phyloP scores from a whole-genome alignment of 2,797 vertebrate genomes.

The Allobates femoralis region DNA sequence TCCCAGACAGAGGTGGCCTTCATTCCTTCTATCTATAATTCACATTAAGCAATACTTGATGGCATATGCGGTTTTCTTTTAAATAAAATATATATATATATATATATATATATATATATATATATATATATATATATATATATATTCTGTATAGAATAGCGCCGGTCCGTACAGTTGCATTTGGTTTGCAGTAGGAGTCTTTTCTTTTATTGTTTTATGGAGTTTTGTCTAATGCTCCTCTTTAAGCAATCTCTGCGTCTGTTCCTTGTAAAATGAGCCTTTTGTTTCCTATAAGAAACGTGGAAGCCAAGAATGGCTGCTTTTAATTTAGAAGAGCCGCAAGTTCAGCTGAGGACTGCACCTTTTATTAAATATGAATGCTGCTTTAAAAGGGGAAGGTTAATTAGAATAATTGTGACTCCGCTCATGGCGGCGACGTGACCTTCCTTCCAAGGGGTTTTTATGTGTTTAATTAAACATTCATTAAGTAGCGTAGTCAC shows the following conservation, averaged over 20 bases:
- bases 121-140: too few relatives aligned
- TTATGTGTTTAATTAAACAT: conserved; percentile 1
- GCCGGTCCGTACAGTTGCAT: too few relatives aligned
- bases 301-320: background rate
- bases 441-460: background rate
- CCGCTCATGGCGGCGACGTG: background rate
- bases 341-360: background rate
- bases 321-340: conserved; percentile 9
- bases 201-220: background rate
- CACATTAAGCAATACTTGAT: too few relatives aligned
- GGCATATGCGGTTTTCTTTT: too few relatives aligned
- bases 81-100: too few relatives aligned
- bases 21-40: too few relatives aligned
- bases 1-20: too few relatives aligned
- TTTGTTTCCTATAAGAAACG: conserved; percentile 27
- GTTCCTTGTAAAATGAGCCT: conserved; percentile 23
- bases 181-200: too few relatives aligned
- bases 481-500: background rate
- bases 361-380: conserved; percentile 18
- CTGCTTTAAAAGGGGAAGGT: background rate
- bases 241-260: conserved; percentile 15
- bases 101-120: too few relatives aligned
- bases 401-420: background rate
- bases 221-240: background rate
- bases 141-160: too few relatives aligned